phyloP scores from a whole-genome alignment of 2,888 invertebrate genomes.

The Mylabris sibirica region DNA sequence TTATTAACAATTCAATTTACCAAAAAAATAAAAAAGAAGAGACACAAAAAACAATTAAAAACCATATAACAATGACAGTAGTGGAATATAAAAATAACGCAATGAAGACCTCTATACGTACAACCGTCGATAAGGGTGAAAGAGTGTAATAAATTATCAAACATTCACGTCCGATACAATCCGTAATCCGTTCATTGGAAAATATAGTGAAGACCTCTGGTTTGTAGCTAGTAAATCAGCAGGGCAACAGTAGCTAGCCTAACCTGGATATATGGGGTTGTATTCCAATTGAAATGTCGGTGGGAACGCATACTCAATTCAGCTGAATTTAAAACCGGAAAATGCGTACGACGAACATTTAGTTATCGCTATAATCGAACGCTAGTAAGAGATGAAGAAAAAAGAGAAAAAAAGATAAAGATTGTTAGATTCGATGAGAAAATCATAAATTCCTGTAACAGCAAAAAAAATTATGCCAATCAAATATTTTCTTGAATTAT shows the following conservation, averaged over 20 bases:
- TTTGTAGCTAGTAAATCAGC: slow-evolving; percentile 51
- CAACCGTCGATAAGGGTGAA: slow-evolving; percentile 17
- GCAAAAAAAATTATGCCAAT: neutral
- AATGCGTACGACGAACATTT: neutral
- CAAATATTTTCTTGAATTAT: slow-evolving; percentile 32
- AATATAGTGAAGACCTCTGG: slow-evolving; percentile 52
- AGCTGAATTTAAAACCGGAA: slow-evolving; percentile 17
- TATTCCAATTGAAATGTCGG: slow-evolving; percentile 35
- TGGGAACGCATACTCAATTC: slow-evolving; percentile 24
- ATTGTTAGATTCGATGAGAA: neutral
- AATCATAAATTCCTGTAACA: neutral
- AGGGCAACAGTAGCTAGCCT: slow-evolving; percentile 47
- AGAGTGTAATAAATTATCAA: slow-evolving; percentile 39
- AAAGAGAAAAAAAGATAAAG: neutral
- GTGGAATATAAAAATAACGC: slow-evolving; percentile 14
- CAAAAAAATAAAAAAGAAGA: no score
- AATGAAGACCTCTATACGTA: neutral
- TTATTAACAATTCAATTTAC: slow-evolving; percentile 17
- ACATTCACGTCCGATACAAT: slow-evolving; percentile 46
- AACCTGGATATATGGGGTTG: slow-evolving; percentile 51
- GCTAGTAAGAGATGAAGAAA: no score
- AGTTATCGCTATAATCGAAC: neutral
- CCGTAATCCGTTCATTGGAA: slow-evolving; percentile 50
- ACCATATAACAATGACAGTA: slow-evolving; percentile 13
- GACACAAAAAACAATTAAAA: neutral